A percentile compares a stretch with the other conserved stretches of the same genome.
Evolutionary conservation across 2,797 vertebrate genomes (phyloP).

Genomic region (Otus scops): DNA sequence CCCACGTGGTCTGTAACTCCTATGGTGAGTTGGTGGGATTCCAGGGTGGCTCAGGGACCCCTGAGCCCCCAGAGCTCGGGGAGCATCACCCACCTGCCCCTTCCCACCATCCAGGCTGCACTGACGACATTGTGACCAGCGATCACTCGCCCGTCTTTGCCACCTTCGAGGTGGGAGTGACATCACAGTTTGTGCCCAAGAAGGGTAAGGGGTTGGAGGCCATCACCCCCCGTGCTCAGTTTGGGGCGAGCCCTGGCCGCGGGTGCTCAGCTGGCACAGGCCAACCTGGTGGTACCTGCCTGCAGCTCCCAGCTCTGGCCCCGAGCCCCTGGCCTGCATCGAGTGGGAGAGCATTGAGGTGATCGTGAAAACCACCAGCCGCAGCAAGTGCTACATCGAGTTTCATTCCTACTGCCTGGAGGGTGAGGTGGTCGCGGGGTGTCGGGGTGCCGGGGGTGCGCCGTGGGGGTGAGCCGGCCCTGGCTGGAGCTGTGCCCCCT

Average conservation of each 20-base stretch:
- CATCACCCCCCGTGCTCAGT: accelerated
- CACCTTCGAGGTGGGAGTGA: constrained; percentile 94
- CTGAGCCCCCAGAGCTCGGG: accelerated
- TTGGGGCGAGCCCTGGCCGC: neutral
- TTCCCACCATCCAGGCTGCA: constrained; percentile 73
- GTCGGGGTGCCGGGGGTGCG: accelerated
- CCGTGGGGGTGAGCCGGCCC: accelerated
- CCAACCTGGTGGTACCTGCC: neutral
- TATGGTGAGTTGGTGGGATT: constrained; percentile 79
- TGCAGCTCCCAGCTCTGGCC: neutral
- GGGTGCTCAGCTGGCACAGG: accelerated
- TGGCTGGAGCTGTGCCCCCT: neutral
- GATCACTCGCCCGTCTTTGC: constrained; percentile 95
- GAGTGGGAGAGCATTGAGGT: constrained; percentile 95
- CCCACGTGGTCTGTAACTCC: constrained; percentile 92
- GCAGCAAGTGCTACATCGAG: constrained; percentile 96
- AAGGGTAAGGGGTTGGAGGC: constrained; percentile 79
- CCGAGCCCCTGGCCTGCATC: constrained; percentile 84
- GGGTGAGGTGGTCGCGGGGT: constrained; percentile 73
- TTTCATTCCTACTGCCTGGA: constrained; percentile 96
- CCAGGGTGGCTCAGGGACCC: neutral
- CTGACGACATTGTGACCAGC: constrained; percentile 89
- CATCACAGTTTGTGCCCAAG: constrained; percentile 95
- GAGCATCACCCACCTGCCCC: neutral
- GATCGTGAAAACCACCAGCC: constrained; percentile 91